Conservation (phyloP, 2,888 invertebrate species). For the Heliconius ismenius region DNA sequence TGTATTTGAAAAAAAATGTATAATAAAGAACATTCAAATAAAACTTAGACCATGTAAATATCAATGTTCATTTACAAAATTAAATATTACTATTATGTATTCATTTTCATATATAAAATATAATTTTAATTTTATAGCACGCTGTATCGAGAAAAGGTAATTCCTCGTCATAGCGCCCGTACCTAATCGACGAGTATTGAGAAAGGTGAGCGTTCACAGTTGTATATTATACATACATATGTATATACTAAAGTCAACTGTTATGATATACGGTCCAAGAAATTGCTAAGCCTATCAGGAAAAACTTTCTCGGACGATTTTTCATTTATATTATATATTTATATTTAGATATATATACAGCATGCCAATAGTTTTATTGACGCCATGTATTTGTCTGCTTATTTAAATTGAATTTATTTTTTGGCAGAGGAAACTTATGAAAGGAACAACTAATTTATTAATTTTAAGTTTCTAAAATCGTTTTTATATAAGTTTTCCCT, state of each 20-base stretch:
- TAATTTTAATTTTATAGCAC: neutral
- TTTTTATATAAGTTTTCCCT: too few relatives aligned
- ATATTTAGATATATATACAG: too few relatives aligned
- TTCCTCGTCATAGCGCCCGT: constrained; percentile 49
- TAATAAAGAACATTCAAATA: too few relatives aligned
- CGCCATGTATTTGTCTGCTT: too few relatives aligned
- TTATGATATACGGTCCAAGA: constrained; percentile 42
- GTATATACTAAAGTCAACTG: neutral
- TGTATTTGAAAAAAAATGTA: too few relatives aligned
- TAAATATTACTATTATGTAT: neutral
- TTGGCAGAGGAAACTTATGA: too few relatives aligned
- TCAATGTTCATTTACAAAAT: neutral
- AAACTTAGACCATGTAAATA: too few relatives aligned
- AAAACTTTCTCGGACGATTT: neutral
- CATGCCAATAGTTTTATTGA: too few relatives aligned
- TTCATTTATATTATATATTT: too few relatives aligned
- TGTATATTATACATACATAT: constrained; percentile 18
- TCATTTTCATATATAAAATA: neutral
- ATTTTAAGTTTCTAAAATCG: too few relatives aligned
- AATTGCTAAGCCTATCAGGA: constrained; percentile 18
- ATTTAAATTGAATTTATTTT: too few relatives aligned
- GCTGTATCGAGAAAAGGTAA: constrained; percentile 13
- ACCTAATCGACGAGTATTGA: constrained; percentile 57
- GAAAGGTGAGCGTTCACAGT: constrained; percentile 62
- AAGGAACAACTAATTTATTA: too few relatives aligned